Base-by-base conservation (phyloP, 1,140 invertebrate species). In the Formica exsecta region DNA sequence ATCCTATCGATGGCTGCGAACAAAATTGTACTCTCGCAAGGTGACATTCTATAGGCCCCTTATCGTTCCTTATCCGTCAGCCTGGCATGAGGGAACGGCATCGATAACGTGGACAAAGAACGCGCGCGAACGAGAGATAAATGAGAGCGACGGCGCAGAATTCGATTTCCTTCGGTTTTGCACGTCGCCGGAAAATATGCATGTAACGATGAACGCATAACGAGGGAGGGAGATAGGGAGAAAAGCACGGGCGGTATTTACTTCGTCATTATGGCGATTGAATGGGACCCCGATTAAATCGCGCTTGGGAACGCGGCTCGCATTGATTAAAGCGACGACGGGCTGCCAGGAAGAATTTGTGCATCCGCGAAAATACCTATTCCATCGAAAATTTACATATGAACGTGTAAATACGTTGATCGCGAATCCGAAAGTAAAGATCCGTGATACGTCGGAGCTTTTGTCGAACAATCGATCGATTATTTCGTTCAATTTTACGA, bases 1-100 rank as follows among this genome's bases (percentile, higher is more conserved):
- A 61, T 61, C 57, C 79, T 29, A 83, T 74, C 79, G 68, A 83
- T 74, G 57, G 68, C 38, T 74, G 68, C 68, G 19, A 44, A 68
- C 54, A 19, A 83, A 83, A 74, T 74, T 73, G 79, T 83, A 74
- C 57, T 81, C 19, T 48, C 51, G 54, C 79, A 41, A 74, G 36
- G 66, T 70, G 66, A 81, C 65, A 41, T 62, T 29, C 68, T 74
- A 61, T 29, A 61, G 32, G 13, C 29, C 7, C 54, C 68, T 83
- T 83, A 73, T 74, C 79, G 62, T 48, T 74, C 41, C 68, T 83
- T 83, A 74, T 83, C 79, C 68, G 25, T 83, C 79, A 83, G 36
- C 25, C 44, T 54, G 32, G 76, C 61, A 25, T 8, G 32, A 6
- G 11, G 25, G 38, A 51, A 61, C 0, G 3, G 16, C 38, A 38